These are phyloP conservation scores for Vimba vimba DNA, from an alignment of 2,113 vertebrate species.

Conservation along the genomic window DNA sequence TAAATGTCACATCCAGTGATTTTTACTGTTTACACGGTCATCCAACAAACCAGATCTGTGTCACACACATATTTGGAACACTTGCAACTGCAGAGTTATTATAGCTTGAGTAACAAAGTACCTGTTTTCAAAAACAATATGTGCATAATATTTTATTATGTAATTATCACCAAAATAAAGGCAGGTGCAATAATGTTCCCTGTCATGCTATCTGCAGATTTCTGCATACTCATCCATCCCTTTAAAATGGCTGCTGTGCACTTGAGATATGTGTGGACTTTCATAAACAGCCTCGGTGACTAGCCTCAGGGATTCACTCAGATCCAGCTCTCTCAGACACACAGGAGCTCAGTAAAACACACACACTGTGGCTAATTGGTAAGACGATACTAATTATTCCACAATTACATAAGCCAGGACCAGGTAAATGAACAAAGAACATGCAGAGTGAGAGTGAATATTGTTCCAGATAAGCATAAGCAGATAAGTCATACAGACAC, in stretches of 20 bases:
- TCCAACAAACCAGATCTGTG: background rate
- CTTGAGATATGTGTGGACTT: conserved; percentile 2
- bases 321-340: conserved; percentile 34
- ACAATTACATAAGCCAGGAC: conserved; percentile 69
- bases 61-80: background rate
- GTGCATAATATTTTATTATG: background rate
- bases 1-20: background rate
- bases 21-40: conserved; percentile 1
- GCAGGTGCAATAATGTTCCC: background rate
- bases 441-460: conserved; percentile 63
- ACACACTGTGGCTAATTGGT: conserved; percentile 70
- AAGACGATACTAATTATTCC: conserved; percentile 71
- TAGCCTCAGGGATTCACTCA: conserved; percentile 62
- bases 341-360: conserved; percentile 67
- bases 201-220: conserved; percentile 14
- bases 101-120: background rate
- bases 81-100: background rate
- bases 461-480: conserved; percentile 57
- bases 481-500: conserved; percentile 46
- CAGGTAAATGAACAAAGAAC: conserved; percentile 52
- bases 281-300: conserved; percentile 67
- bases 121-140: conserved; percentile 42
- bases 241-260: conserved; percentile 60
- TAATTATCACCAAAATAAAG: background rate
- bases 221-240: conserved; percentile 47